phyloP scores from a whole-genome alignment of 2,888 invertebrate genomes.

The Smittia aterrima region DNA sequence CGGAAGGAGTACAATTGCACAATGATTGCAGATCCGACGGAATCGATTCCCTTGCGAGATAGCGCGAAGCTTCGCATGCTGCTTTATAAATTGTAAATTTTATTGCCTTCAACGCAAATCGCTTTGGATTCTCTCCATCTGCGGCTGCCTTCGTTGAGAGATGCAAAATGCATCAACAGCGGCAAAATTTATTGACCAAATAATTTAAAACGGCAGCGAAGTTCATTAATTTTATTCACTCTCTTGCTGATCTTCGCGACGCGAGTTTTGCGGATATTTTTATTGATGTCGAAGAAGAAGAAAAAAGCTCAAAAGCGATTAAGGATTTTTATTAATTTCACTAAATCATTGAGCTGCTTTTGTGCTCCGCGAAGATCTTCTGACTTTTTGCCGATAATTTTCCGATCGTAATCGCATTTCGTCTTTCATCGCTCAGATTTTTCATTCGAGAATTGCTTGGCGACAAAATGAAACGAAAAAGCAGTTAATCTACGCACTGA shows the following conservation, averaged over 20 bases:
- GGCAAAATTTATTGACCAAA: slow-evolving; percentile 6
- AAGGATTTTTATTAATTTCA: background rate
- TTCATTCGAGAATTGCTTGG: no score
- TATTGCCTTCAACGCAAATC: slow-evolving; percentile 27
- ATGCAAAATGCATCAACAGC: background rate
- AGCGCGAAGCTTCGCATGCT: background rate
- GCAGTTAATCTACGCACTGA: no score
- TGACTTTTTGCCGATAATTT: no score
- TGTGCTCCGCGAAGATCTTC: background rate
- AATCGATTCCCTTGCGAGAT: background rate
- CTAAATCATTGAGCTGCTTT: background rate
- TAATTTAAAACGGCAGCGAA: slow-evolving; percentile 32
- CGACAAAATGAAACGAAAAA: no score
- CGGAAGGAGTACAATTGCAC: background rate
- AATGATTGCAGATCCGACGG: background rate
- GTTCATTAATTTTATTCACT: slow-evolving; percentile 1
- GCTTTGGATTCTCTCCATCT: background rate
- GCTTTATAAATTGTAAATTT: slow-evolving; percentile 25
- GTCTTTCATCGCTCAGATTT: no score
- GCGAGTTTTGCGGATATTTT: no score
- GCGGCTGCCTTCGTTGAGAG: background rate
- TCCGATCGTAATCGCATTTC: no score
- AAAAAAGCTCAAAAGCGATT: background rate
- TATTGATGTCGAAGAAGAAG: background rate
- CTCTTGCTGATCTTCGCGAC: background rate